Evolutionary conservation across 2,888 invertebrate species (phyloP), one percentile per base, ranked within the genome.

Genomic region (Frankliniella fusca): DNA sequence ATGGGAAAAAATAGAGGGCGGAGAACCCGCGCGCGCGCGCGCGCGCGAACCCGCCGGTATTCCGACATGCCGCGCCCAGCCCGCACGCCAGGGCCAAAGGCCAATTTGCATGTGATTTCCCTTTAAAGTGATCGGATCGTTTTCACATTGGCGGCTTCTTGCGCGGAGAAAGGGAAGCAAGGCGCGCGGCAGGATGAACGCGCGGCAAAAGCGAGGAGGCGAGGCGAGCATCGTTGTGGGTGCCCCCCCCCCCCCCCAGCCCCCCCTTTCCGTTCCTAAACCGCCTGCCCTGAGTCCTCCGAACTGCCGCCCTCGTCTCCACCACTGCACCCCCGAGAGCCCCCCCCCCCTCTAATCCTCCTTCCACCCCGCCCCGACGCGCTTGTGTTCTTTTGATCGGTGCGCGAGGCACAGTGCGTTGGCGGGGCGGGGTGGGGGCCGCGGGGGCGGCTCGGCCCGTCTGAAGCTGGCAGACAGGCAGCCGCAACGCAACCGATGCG

Each of bases 31-130:
- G n/a, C n/a, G n/a, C n/a, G n/a, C 54, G 54, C 54, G 20, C 54
- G 54, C 12, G 20, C 61, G 18, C 15, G 61, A 61, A 61, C 61
- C 61, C 61, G 61, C 61, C 61, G 61, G 61, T 61, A 61, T 61
- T 61, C 15, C 15, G 61, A n/a, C 61, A 61, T n/a, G 61, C 12
- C 61, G n/a, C 61, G 61, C 7, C 61, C 5, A 38, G 38, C 38
- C 54, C 61, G 61, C 61, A 18, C n/a, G 61, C 61, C 61, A 18
- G 18, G 61, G 61, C 61, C 61, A 61, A 23, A 76, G 70, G 7
- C 70, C 70, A 76, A 76, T 76, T 76, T 76, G 70, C 70, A 76
- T 76, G 70, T 76, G 70, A 76, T 76, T 76, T 76, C 70, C 70
- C 70, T 76, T 27, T 76, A 76, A 76, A 76, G 70, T 76, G 70